Evolutionary conservation across 2,113 vertebrate species (phyloP), one percentile per base, ranked within the genome.

Genomic region (Rhodinocichla rosea): DNA sequence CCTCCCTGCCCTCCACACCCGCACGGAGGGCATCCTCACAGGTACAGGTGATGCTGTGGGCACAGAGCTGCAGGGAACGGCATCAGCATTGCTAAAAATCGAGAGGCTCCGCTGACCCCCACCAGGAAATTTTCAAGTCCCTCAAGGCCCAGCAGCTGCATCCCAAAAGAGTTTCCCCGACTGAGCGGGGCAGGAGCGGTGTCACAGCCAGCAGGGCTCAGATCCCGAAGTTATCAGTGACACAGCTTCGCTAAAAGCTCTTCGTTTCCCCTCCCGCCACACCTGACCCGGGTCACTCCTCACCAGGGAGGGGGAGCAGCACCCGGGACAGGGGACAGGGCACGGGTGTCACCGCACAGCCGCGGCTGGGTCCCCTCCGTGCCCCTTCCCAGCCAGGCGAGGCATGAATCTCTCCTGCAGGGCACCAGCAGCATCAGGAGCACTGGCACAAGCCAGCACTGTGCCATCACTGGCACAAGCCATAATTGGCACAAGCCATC

Each of bases 211-310:
- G 44, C 70, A 70, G 39, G 18, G 53, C 57, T n/a, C 84, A 28
- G 2, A 5, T 6, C 3, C 10, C 47, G 7, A 0, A 4, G 32
- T 21, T 47, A 10, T 2, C 68, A 2, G 2, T 0, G 42, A 2
- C 57, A 7, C 7, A 0, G 21, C 1, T 10, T 19, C 1, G 8
- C 11, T 9, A 11, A 33, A 33, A 17, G 4, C n/a, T n/a, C 63
- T 22, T 24, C 1, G 0, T 4, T 4, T 11, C 10, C 15, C 53
- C 21, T 53, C 30, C 30, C 1, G 7, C 35, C 0, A 4, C 7
- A 1, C 3, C 32, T 1, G 1, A 5, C 0, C 0, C 2, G 5
- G 50, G 15, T 15, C 13, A 0, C 39, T 8, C 1, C 59, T 15
- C 9, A 2, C 23, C 89, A 2, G 8, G 77, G 73, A 24, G 27